Conservation (phyloP, 2,888 invertebrate genomes). For the Melikaiella ostensackeni region DNA sequence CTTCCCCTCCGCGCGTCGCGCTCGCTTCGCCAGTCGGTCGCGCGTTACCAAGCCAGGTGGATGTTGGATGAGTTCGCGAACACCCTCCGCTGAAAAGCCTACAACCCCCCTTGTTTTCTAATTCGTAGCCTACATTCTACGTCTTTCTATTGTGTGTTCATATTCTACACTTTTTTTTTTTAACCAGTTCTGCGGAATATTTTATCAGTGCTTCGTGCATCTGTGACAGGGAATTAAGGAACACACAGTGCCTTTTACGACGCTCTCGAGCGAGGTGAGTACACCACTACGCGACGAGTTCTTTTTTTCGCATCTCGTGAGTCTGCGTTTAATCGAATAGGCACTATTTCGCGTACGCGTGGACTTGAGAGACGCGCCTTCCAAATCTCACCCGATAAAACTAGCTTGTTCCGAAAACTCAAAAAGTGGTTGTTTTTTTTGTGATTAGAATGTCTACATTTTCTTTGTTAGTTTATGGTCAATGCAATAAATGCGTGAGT, state of each 20-base stretch:
- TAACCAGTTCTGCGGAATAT: constrained; percentile 15
- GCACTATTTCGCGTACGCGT: neutral
- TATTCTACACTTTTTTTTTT: constrained; percentile 5
- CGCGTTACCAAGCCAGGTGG: constrained; percentile 73
- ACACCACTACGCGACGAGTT: constrained; percentile 22
- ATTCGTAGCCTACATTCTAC: constrained; percentile 29
- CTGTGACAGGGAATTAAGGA: constrained; percentile 40
- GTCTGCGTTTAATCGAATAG: neutral
- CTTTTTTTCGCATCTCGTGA: constrained; percentile 31
- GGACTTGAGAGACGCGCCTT: constrained; percentile 40
- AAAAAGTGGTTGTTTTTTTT: no score
- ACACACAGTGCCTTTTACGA: constrained; percentile 49
- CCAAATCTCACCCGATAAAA: neutral
- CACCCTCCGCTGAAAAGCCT: constrained; percentile 61
- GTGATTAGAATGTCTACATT: no score
- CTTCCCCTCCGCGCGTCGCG: constrained; percentile 54
- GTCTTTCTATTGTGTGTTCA: constrained; percentile 27
- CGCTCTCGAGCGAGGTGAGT: constrained; percentile 47
- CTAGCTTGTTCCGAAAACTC: no score
- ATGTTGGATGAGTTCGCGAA: constrained; percentile 70
- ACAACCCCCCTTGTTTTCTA: constrained; percentile 33
- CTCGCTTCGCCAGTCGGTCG: constrained; percentile 69
- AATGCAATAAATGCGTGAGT: no score
- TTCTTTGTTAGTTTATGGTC: no score
- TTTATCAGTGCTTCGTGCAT: constrained; percentile 31